These are phyloP conservation scores for Geodia barretti DNA, from an alignment of 37 sponge, comb jelly and placozoan genomes.

Conservation along the genomic window DNA sequence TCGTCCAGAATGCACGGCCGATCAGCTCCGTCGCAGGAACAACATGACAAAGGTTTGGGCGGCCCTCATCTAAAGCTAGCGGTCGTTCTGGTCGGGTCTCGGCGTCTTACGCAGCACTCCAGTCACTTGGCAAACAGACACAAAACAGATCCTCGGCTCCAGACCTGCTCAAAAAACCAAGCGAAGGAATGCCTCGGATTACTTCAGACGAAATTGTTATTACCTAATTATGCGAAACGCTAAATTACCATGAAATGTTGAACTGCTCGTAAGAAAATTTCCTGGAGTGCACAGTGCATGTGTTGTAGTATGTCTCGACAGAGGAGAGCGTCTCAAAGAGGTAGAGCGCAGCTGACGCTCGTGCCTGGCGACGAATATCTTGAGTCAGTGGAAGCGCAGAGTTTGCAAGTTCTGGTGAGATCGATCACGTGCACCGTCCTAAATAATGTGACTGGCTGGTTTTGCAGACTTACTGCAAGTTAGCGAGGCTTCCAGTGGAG, in stretches of 20 bases:
- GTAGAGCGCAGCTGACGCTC: conserved; percentile 4
- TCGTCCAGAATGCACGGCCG: too few relatives aligned
- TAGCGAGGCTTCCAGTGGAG: conserved; percentile 2
- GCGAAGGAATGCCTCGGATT: too few relatives aligned
- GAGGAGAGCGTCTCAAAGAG: background rate
- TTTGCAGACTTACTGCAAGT: conserved; percentile 41
- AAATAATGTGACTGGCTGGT: background rate
- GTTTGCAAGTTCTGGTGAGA: conserved; percentile 67
- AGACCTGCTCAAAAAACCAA: background rate
- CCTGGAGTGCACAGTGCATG: too few relatives aligned
- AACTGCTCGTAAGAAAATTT: background rate
- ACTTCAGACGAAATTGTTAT: background rate
- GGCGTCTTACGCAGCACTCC: too few relatives aligned
- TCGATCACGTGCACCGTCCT: background rate
- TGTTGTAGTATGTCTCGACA: background rate
- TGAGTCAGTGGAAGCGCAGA: conserved; percentile 62
- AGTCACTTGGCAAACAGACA: background rate
- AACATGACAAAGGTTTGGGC: too few relatives aligned
- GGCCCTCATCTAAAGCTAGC: too few relatives aligned
- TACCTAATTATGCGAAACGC: background rate
- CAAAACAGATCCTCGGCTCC: background rate
- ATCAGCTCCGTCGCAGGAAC: too few relatives aligned
- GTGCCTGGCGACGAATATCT: conserved; percentile 68
- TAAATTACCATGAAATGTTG: background rate
- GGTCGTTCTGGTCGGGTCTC: too few relatives aligned